phyloP scores from a whole-genome alignment of 2,797 vertebrate species.

The Anguilla pacifica region DNA sequence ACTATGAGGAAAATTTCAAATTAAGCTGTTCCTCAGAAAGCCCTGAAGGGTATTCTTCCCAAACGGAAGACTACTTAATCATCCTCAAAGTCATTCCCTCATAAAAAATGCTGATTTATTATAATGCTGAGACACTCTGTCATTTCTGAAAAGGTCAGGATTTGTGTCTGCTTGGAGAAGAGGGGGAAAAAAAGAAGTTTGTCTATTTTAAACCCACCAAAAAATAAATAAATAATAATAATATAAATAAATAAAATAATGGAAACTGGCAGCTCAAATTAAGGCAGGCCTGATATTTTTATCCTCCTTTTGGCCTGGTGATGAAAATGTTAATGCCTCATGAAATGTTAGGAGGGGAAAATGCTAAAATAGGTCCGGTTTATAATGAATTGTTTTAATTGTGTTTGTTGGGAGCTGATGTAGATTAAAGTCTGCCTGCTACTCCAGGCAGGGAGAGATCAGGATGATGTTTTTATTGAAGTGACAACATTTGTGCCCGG shows the following conservation, averaged over 20 bases:
- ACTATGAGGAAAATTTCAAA: conserved; percentile 23
- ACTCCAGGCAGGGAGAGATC: conserved; percentile 39
- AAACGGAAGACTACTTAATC: conserved; percentile 32
- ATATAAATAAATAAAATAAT: conserved; percentile 12
- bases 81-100: conserved; percentile 36
- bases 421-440: conserved; percentile 39
- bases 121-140: conserved; percentile 35
- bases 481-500: conserved; percentile 62
- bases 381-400: conserved; percentile 41
- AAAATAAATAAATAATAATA: conserved; percentile 6
- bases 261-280: conserved; percentile 24
- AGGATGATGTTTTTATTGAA: conserved; percentile 52
- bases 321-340: conserved; percentile 26
- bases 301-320: conserved; percentile 21
- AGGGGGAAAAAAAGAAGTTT: conserved; percentile 19
- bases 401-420: conserved; percentile 34
- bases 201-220: conserved; percentile 2
- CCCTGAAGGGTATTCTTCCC: conserved; percentile 28
- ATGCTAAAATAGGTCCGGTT: conserved; percentile 28
- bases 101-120: conserved; percentile 41
- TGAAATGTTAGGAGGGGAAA: conserved; percentile 12
- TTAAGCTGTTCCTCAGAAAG: conserved; percentile 25
- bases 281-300: conserved; percentile 10
- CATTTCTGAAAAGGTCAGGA: conserved; percentile 34
- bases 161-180: conserved; percentile 31